Evolutionary conservation across 2,797 vertebrate species (phyloP).

Genomic region (Lagorchestes hirsutus): DNA sequence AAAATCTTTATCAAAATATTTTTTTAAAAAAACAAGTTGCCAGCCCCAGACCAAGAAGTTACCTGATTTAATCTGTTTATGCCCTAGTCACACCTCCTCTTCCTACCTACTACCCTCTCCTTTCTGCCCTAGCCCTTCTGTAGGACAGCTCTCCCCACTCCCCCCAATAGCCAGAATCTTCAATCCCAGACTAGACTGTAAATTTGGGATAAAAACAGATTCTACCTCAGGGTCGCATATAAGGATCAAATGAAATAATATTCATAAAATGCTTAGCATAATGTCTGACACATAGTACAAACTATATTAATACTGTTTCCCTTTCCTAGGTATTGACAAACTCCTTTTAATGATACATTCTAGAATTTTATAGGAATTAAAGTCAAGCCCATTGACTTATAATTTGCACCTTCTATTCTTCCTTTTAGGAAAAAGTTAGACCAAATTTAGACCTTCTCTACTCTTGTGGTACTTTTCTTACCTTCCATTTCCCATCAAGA

Average conservation of each 20-base stretch:
- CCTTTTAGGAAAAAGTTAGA: background rate
- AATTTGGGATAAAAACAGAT: too few relatives aligned
- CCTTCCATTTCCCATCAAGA: background rate
- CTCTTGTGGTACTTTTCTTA: background rate
- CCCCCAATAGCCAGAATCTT: background rate
- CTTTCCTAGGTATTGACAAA: too few relatives aligned
- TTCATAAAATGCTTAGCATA: too few relatives aligned
- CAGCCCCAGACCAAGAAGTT: background rate
- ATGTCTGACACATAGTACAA: too few relatives aligned
- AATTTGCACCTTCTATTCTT: background rate
- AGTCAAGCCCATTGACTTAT: background rate
- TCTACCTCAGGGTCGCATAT: too few relatives aligned
- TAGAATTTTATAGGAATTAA: too few relatives aligned
- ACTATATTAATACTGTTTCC: too few relatives aligned
- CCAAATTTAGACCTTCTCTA: background rate
- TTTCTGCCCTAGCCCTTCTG: background rate
- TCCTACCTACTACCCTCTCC: background rate
- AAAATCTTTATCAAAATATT: background rate
- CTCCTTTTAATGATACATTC: too few relatives aligned
- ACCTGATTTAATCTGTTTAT: background rate
- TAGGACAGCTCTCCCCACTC: background rate
- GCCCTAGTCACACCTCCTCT: background rate
- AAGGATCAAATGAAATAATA: too few relatives aligned
- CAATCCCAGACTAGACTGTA: background rate
- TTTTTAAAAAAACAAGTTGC: background rate